Evolutionary conservation across 2,888 invertebrate species (phyloP), one percentile per base, ranked within the genome.

Genomic region (Pseudococcus longispinus): DNA sequence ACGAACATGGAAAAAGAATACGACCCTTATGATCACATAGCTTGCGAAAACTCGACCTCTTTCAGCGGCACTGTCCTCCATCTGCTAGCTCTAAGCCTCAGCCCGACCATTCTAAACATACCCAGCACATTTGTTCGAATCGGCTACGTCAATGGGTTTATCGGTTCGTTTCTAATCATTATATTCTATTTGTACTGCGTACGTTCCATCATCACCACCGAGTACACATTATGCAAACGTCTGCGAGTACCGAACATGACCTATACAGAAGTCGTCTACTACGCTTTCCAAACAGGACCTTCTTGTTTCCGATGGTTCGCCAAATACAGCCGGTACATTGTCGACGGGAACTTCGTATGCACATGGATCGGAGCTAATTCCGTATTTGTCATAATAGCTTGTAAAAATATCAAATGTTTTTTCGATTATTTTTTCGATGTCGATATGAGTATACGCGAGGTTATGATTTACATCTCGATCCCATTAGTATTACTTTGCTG

Each of bases 291-390:
- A 46, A 70, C 46, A 11, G 86, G 86, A 11, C 86, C 86, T 9
- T 20, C 80, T 13, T 32, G 23, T 29, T 13, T 86, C 2, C 80
- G 23, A n/a, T 51, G 86, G 55, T 80, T 44, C 23, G 26, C 77
- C 86, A 86, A 86, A 18, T 86, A 86, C 80, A 55, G 26, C 77
- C 29, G 77, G 32, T 26, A 51, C 32, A 86, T 77, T 20, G 80
- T 86, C 18, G 74, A 86, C 13, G 44, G 70, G 5, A 55, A 77
- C 13, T 86, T 86, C 86, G 77, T 86, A 26, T 80, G 86, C 15
- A 55, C 77, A 9, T 86, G 86, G 86, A 46, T 86, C 15, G 86
- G 86, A 15, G 86, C 77, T 18, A 86, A 86, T 77, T 86, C 86
- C 51, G 77, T 86, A 18, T 23, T 86, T 55, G 74, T 77, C 26